These are phyloP conservation scores for Drosophila jambulina DNA, from an alignment of 1,140 invertebrate genomes.

Conservation along the genomic window DNA sequence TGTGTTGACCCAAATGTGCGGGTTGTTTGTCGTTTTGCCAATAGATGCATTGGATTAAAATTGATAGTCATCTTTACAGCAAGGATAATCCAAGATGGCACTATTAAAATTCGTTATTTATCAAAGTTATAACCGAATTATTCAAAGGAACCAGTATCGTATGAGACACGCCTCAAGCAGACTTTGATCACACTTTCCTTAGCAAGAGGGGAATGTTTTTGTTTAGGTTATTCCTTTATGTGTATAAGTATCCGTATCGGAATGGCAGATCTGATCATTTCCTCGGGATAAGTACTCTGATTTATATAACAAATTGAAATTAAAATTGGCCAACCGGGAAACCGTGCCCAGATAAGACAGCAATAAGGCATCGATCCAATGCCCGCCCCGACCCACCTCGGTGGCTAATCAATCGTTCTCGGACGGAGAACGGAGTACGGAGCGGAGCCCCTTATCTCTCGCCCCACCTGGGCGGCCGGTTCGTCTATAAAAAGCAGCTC, in stretches of 20 bases:
- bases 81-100: background rate
- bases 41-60: too few relatives aligned
- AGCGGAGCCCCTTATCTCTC: slow-evolving; percentile 47
- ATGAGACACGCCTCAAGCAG: slow-evolving; percentile 1
- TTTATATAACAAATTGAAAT: slow-evolving; percentile 49
- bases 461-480: slow-evolving; percentile 10
- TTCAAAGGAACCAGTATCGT: background rate
- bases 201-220: slow-evolving; percentile 20
- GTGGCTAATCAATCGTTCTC: slow-evolving; percentile 42
- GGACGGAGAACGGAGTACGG: slow-evolving; percentile 10
- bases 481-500: slow-evolving; percentile 75
- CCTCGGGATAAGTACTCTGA: slow-evolving; percentile 29
- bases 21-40: background rate
- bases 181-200: slow-evolving; percentile 10
- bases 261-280: slow-evolving; percentile 29
- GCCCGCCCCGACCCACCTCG: background rate
- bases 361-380: slow-evolving; percentile 32
- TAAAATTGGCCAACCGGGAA: slow-evolving; percentile 29
- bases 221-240: slow-evolving; percentile 5
- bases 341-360: slow-evolving; percentile 46
- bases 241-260: slow-evolving; percentile 16
- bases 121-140: background rate
- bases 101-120: background rate
- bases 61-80: background rate
- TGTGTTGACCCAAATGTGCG: background rate